These are phyloP conservation scores for Gavialis gangeticus DNA, from an alignment of 2,113 vertebrate species.

Conservation along the genomic window DNA sequence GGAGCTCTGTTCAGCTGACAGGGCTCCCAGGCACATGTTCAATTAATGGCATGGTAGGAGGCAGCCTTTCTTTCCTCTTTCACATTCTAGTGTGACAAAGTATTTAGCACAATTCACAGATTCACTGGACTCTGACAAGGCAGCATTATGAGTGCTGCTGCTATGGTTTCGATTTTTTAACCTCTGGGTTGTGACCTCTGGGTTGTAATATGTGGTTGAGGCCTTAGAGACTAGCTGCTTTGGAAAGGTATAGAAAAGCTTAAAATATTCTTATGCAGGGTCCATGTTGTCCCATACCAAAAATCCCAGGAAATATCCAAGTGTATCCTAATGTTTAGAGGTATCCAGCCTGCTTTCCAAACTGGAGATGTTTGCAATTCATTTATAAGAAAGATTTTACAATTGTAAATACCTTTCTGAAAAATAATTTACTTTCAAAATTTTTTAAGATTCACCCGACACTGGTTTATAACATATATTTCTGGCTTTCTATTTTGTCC, in stretches of 20 bases:
- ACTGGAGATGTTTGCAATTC: not conserved
- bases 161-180: too few relatives aligned
- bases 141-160: too few relatives aligned
- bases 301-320: not conserved
- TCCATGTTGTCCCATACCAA: not conserved
- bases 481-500: rapidly evolving
- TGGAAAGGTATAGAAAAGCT: not conserved
- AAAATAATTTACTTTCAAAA: not conserved
- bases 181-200: too few relatives aligned
- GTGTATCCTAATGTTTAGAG: not conserved
- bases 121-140: too few relatives aligned
- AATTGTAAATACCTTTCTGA: not conserved
- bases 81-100: too few relatives aligned
- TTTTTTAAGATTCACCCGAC: rapidly evolving
- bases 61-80: too few relatives aligned
- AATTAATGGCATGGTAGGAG: too few relatives aligned
- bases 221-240: too few relatives aligned
- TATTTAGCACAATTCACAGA: too few relatives aligned
- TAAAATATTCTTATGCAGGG: not conserved
- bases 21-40: too few relatives aligned
- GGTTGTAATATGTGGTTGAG: too few relatives aligned
- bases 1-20: too few relatives aligned
- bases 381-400: not conserved
- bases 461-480: rapidly evolving
- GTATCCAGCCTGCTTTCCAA: not conserved